Base-by-base conservation (phyloP, 2,113 vertebrate genomes). In the Tragelaphus scriptus region DNA sequence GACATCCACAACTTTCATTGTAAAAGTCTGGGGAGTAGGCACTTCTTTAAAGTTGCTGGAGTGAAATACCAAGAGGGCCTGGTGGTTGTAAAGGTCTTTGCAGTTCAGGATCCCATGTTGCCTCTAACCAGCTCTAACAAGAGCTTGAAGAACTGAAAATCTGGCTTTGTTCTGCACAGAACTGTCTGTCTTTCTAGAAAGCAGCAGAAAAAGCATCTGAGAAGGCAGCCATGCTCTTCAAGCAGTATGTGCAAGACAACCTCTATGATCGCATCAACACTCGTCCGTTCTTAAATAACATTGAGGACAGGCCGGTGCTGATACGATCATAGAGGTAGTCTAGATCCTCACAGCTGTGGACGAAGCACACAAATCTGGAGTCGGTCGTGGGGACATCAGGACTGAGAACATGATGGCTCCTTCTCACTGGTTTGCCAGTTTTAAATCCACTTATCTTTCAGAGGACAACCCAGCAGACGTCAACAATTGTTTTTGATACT, bases 391-490 rank as follows among this genome's bases (percentile, higher is more conserved):
- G 0, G 99, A 99, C 98, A 99, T 99, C 92, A 99, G 99, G 98
- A 99, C 99, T 0, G 99, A 99, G 98, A 99, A 99, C 49, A 98
- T 99, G 91, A 99, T 99, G 99, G 99, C 99, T 99, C 79, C 99
- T 99, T 97, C 99, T 99, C 2, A 99, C 99, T 0, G 99, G 99
- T 98, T 99, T 91, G 99, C 99, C 96, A 99, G 99, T 98, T 99
- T 99, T 98, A 99, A 99, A 90, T 99, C 99, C 89, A 99, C 99
- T 4, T 99, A 99, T 11, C 99, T 99, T 87, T 99, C 99, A 0
- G 99, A 99, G 98, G 99, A 99, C 98, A 99, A 99, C 98, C 99
- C 99, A 0, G 99, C 99, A 1, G 99, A 99, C 98, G 99, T 99
- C 98, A 99, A 99, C 98, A 99, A 99, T 97, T 99, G n/a, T 99